A percentile compares a stretch with the other conserved stretches of the same genome.
Evolutionary conservation across 1,140 invertebrate species (phyloP).

Genomic region (Thrips palmi): DNA sequence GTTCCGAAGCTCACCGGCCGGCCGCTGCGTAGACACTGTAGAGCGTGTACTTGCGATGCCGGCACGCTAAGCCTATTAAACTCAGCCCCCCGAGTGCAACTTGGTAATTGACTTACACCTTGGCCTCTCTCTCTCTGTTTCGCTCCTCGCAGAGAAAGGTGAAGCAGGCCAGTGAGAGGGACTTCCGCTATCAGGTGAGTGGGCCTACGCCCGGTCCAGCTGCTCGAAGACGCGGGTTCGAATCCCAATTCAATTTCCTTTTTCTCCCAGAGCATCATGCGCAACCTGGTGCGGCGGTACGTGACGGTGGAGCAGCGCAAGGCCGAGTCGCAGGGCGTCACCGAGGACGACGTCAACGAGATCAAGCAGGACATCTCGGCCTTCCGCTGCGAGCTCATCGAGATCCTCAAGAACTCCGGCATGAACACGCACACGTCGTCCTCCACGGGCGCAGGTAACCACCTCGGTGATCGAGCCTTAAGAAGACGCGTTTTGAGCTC

Average conservation of each 20-base stretch:
- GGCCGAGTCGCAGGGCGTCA: constrained; percentile 88
- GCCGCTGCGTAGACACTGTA: no score
- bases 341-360: constrained; percentile 96
- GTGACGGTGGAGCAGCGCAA: constrained; percentile 89
- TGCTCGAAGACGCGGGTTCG: constrained; percentile 1
- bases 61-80: no score
- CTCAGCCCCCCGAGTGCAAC: no score
- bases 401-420: constrained; percentile 83
- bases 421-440: constrained; percentile 76
- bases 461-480: neutral
- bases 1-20: no score
- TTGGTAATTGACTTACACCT: no score
- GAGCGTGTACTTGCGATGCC: no score
- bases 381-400: constrained; percentile 85
- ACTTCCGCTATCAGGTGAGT: constrained; percentile 68
- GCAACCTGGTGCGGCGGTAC: constrained; percentile 85
- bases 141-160: constrained; percentile 54
- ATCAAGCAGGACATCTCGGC: constrained; percentile 96
- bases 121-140: constrained; percentile 9
- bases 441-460: constrained; percentile 43
- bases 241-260: constrained; percentile 6
- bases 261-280: constrained; percentile 65
- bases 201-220: neutral
- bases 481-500: no score
- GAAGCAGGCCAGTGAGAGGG: constrained; percentile 73